A percentile compares a stretch with the other conserved stretches of the same genome.
Conservation (phyloP, 1,140 invertebrate genomes). For the Akabosia matsudoensis region DNA sequence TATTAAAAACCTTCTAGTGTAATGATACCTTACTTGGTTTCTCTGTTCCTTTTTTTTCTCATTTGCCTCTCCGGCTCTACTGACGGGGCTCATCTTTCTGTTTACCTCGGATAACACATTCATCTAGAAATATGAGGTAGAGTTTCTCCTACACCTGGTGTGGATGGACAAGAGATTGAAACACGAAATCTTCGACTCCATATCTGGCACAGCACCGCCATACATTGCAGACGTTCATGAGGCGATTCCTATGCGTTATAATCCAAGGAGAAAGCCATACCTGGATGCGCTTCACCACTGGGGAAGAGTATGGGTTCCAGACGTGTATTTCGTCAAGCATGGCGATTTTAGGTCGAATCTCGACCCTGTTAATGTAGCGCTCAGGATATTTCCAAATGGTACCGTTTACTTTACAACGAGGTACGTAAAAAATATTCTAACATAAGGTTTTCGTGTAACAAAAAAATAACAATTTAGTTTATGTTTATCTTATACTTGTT, state of each 20-base stretch:
- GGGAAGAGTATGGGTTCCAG: slow-evolving; percentile 83
- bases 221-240: slow-evolving; percentile 29
- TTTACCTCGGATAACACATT: neutral
- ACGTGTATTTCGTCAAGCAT: slow-evolving; percentile 93
- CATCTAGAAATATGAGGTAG: slow-evolving; percentile 88
- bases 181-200: slow-evolving; percentile 70
- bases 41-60: neutral
- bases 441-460: too few species aligned
- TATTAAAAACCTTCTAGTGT: neutral
- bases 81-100: neutral
- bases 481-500: too few species aligned
- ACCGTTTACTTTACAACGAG: slow-evolving; percentile 89
- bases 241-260: slow-evolving; percentile 36
- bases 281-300: slow-evolving; percentile 87
- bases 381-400: slow-evolving; percentile 84
- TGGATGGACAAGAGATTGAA: slow-evolving; percentile 82
- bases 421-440: neutral
- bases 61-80: neutral
- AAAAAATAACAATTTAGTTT: too few species aligned
- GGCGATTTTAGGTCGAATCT: slow-evolving; percentile 88
- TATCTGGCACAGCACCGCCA: neutral
- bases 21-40: neutral
- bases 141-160: slow-evolving; percentile 84
- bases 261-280: slow-evolving; percentile 68
- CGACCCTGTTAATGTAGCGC: slow-evolving; percentile 83